Evolutionary conservation across 2,113 vertebrate genomes (phyloP).

Genomic region (human (Homo sapiens)): GRCh38 chr2:44281501-44282000

Average conservation of each 20-base stretch:
- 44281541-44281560: constrained; percentile 80
- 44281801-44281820: background rate
- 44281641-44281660: background rate
- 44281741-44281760: background rate
- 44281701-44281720: background rate
- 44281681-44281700: background rate
- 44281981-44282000: too few species aligned
- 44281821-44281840: background rate
- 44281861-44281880: background rate
- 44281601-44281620: background rate
- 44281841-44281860: background rate
- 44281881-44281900: too few species aligned
- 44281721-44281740: background rate
- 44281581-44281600: background rate
- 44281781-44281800: background rate
- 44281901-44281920: too few species aligned
- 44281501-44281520: constrained; percentile 56
- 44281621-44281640: background rate
- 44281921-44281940: too few species aligned
- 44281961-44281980: too few species aligned
- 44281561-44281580: background rate
- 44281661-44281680: constrained; percentile 10
- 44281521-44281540: constrained; percentile 93
- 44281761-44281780: background rate
- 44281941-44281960: too few species aligned